A percentile compares a stretch with the other conserved stretches of the same genome.
phyloP scores from a whole-genome alignment of 2,888 invertebrate genomes.

The Pinctada fucata region DNA sequence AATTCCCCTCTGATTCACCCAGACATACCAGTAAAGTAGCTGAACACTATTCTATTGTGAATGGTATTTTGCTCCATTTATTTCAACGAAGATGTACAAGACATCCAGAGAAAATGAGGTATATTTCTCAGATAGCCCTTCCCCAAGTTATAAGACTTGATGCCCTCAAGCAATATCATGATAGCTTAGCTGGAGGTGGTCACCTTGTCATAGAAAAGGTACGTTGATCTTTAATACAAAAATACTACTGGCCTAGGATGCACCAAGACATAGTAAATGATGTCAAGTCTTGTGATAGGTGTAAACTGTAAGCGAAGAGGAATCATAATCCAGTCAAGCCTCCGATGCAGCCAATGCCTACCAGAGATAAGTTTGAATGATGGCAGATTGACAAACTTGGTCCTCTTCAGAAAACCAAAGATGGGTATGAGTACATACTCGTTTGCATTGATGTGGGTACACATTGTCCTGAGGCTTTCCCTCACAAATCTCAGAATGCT shows the following conservation, averaged over 20 bases:
- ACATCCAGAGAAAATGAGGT: background rate
- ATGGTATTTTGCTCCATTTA: constrained; percentile 1
- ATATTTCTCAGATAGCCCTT: constrained; percentile 3
- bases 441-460: too few relatives aligned
- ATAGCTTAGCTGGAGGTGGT: constrained; percentile 7
- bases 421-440: too few relatives aligned
- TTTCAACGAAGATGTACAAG: background rate
- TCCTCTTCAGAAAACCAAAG: too few relatives aligned
- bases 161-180: background rate
- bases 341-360: too few relatives aligned
- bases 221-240: background rate
- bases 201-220: background rate
- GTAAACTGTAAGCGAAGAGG: too few relatives aligned
- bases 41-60: constrained; percentile 1
- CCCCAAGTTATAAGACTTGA: background rate
- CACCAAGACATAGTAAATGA: too few relatives aligned
- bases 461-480: too few relatives aligned
- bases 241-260: background rate
- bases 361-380: too few relatives aligned
- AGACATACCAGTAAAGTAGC: background rate
- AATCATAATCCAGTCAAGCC: too few relatives aligned
- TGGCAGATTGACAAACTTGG: too few relatives aligned
- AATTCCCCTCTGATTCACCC: background rate
- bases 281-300: too few relatives aligned
- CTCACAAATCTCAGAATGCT: too few relatives aligned